Base-by-base conservation (phyloP, 2,888 invertebrate genomes). In the Morpho deidamia region DNA sequence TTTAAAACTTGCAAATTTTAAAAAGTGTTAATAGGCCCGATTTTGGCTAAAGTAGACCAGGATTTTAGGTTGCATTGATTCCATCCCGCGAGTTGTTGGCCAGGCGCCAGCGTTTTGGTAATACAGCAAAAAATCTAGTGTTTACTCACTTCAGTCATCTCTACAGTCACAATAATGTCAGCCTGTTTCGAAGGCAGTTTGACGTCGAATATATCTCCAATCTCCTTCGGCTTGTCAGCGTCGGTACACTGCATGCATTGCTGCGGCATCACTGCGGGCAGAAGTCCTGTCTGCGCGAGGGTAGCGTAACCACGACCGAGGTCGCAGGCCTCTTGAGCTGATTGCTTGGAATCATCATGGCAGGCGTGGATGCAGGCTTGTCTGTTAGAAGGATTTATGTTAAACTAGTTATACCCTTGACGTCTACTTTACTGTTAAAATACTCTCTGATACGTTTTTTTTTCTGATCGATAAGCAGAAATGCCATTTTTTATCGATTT, bases 121-220 rank as follows among this genome's bases (percentile, higher is more conserved):
- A 45, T 12, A n/a, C n/a, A n/a, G n/a, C 42, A 10, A 34, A 37
- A 5, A 33, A 14, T 12, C 33, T 9, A n/a, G 23, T 5, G 5
- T 23, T 37, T 4, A 38, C 73, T 70, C 34, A 83, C 87, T 64
- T 86, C 67, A 0, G 90, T 83, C 9, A 80, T 78, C 67, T 97
- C 97, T 8, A 97, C 92, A 1, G 95, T 91, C 52, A 97, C 89
- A 0, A 97, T 86, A 53, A 97, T 90, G 71, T 97, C 97, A 1
- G 96, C 97, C 60, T 95, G 92, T 59, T 94, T 94, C 59, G 90
- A 91, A 0, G 95, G 95, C 32, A 92, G 72, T 66, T 93, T 93
- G 0, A 93, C 85, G 49, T 91, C 91, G 73, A 93, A 94, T 11
- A 76, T 83, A 10, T 94, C 93, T 0, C 93, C 94, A 0, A 94